Evolutionary conservation across 2,113 vertebrate genomes (phyloP).

Genomic region (Pedetes capensis): DNA sequence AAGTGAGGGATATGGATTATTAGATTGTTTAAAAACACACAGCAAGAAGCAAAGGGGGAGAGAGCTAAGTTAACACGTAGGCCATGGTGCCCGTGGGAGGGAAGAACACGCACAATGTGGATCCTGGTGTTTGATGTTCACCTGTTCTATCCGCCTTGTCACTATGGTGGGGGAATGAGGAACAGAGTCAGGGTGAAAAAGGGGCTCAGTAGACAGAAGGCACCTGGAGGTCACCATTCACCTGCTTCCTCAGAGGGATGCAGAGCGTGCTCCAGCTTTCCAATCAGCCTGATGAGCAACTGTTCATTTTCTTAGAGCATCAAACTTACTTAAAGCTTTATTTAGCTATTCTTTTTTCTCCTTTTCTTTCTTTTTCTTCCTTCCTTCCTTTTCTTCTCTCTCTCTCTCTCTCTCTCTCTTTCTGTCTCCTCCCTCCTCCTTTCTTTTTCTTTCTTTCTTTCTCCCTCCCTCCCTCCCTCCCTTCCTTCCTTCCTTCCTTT

Average conservation of each 20-base stretch:
- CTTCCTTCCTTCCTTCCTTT: no score
- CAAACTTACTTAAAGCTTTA: neutral
- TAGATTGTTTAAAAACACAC: neutral
- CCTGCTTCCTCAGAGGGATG: neutral
- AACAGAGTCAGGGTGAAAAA: neutral
- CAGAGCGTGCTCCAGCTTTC: neutral
- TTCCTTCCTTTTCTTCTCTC: no score
- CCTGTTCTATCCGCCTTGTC: neutral
- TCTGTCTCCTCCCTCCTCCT: no score
- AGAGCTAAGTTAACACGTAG: neutral
- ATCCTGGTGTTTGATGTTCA: rapidly evolving
- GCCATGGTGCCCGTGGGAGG: rapidly evolving
- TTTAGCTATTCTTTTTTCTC: no score
- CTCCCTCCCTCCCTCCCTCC: no score
- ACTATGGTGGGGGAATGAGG: neutral
- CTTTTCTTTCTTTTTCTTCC: no score
- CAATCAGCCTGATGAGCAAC: neutral
- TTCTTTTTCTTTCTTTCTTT: no score
- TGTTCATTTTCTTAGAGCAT: neutral
- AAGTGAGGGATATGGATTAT: no score
- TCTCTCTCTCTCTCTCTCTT: no score
- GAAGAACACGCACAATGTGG: neutral
- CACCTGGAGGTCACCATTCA: rapidly evolving
- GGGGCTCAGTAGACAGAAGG: no score
- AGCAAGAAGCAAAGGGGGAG: neutral